Evolutionary conservation across 64 coral and sea anemone species (phyloP), one percentile per base, ranked within the genome.

Genomic region (Platygyra sinensis): DNA sequence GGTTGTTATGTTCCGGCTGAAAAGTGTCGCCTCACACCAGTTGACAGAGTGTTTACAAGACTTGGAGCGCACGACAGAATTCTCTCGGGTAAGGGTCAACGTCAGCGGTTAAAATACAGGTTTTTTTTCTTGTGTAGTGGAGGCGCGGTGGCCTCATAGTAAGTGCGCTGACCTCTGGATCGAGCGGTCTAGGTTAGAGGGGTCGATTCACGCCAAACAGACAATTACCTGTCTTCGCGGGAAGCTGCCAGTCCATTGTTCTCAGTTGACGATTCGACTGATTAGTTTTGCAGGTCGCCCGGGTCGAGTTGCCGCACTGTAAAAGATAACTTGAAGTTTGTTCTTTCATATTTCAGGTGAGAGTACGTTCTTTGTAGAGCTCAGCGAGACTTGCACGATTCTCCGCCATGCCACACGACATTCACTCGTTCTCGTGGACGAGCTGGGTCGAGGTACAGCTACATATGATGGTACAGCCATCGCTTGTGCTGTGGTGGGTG

Each of bases 361-460:
- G 29, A 98, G 96, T 52, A 98, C 96, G 20, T 98, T 98, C 91
- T 98, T 98, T 90, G 96, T 98, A n/a, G 97, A 99, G 72, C 74
- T 99, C 8, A 99, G 93, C 63, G 97, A 99, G 62, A 99, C 97
- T 1, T 95, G 94, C 25, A 95, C 94, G 20, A 99, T 99, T 64
- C 90, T 99, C 54, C 91, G 88, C 24, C 97, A 99, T 67, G 77
- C 97, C 29, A 96, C 97, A 10, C 79, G 67, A 16, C 88, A 99
- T 62, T 99, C 97, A 0, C 85, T 99, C 39, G 97, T 99, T 39
- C 69, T 99, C 9, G 83, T 99, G 54, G 97, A 99, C 62, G 97
- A 99, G 60, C 83, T 99, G 29, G 96, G 97, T 62, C 94, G 97
- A 49, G 97, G 97, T 13, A 99, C 97, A 0, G 97, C 97, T 9